Evolutionary conservation across 2,888 invertebrate genomes (phyloP).

Genomic region (Pachycephus smyrnensis): DNA sequence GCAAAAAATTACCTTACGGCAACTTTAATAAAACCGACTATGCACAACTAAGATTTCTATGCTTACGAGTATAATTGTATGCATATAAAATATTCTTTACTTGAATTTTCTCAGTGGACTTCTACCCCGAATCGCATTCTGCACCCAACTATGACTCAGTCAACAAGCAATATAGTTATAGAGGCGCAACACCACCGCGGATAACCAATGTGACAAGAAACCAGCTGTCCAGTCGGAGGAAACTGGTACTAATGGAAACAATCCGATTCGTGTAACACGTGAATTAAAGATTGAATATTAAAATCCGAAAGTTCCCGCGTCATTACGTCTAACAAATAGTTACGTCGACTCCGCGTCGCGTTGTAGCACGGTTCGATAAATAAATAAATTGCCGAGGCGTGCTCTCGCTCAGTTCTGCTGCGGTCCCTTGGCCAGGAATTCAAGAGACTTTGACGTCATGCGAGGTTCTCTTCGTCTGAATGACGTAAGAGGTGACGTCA

Average conservation of each 20-base stretch:
- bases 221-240: neutral
- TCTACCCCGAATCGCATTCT: neutral
- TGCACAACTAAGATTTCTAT: neutral
- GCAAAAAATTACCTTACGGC: neutral
- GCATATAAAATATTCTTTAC: neutral
- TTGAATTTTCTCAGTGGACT: neutral
- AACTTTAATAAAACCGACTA: neutral
- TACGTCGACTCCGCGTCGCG: neutral
- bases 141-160: neutral
- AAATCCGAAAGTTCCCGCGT: neutral
- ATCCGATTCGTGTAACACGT: neutral
- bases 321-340: neutral
- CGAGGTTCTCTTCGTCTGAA: constrained; percentile 32
- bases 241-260: neutral
- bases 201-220: neutral
- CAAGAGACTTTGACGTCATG: neutral
- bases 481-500: constrained; percentile 50
- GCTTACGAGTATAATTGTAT: neutral
- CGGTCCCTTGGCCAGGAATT: neutral
- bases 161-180: neutral
- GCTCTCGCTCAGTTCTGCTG: neutral
- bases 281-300: neutral
- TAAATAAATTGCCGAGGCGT: neutral
- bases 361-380: neutral
- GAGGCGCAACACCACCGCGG: neutral